Evolutionary conservation across 2,797 vertebrate genomes (phyloP), one percentile per base, ranked within the genome.

Genomic region (Hoplostethus mediterraneus): DNA sequence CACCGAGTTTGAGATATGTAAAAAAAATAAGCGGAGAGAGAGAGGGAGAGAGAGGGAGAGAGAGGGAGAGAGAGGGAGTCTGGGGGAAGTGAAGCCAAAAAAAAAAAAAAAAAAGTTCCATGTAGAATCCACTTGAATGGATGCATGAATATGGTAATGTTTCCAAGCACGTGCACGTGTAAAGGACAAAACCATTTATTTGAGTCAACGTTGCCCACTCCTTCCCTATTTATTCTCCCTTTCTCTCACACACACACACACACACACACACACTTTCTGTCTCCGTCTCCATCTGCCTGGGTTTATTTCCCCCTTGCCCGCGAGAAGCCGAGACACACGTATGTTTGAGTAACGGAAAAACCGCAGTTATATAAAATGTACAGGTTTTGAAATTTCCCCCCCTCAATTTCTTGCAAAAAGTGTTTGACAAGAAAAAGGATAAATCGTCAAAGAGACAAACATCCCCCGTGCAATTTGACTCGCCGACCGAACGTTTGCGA

Each of bases 301-400:
- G 31, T 72, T 67, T 67, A 72, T 82, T 79, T 21, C 21, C 63
- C 52, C 81, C 71, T 73, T 62, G 40, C 51, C 67, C 61, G 54
- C 71, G 57, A 68, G 28, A 25, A 69, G 49, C 47, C 47, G 52
- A 73, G 81, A 75, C 77, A 70, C 77, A 85, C 82, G 87, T 81
- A 71, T 31, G 48, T 79, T 66, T 79, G 70, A 86, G 63, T 65
- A 65, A 77, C 67, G 28, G 78, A 63, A 75, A 75, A 76, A 51
- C 54, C 59, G 45, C 61, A 80, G 59, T 55, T 21, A 21, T 75
- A 70, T 75, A 70, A 33, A 75, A 81, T 71, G 40, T 53, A 71
- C 63, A 55, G 42, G 31, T 62, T 54, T 62, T 54, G 64, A 51
- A 87, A 73, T 63, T 31, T 40, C 6, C 38, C 68, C 68, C 64